Conservation (phyloP, 2,888 invertebrate species). For the Callinectes sapidus region DNA sequence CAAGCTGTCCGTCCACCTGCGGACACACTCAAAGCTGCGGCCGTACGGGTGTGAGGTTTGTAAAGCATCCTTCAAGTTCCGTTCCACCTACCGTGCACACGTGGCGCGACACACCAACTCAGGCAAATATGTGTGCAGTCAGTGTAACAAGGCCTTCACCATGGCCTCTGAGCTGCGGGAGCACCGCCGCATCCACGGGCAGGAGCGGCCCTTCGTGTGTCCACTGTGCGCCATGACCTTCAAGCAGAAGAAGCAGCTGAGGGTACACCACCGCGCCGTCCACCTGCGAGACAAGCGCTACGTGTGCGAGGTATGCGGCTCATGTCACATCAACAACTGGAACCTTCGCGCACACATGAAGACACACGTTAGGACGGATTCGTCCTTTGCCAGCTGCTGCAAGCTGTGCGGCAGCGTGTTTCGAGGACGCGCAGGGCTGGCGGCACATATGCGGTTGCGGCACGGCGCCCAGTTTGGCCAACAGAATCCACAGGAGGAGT, state of each 20-base stretch:
- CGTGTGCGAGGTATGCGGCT: constrained; percentile 54
- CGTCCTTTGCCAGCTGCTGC: constrained; percentile 38
- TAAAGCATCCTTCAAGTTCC: constrained; percentile 62
- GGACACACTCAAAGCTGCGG: constrained; percentile 66
- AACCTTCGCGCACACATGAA: constrained; percentile 59
- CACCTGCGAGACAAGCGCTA: constrained; percentile 59
- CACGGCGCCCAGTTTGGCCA: constrained; percentile 1
- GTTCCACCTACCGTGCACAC: constrained; percentile 65
- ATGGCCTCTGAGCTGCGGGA: constrained; percentile 63
- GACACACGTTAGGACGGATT: constrained; percentile 43
- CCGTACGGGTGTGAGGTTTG: constrained; percentile 62
- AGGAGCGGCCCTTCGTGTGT: constrained; percentile 54
- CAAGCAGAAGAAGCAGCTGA: constrained; percentile 62
- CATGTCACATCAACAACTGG: constrained; percentile 62
- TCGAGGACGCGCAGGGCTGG: constrained; percentile 51
- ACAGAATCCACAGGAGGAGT: neutral
- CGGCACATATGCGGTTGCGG: constrained; percentile 55
- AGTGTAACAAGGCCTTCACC: constrained; percentile 65
- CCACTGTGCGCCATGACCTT: constrained; percentile 59
- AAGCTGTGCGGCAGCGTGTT: constrained; percentile 56
- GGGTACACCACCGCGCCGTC: constrained; percentile 59
- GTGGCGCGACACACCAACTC: constrained; percentile 68
- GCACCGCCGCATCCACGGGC: constrained; percentile 61
- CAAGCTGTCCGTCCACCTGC: constrained; percentile 64
- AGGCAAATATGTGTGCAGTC: constrained; percentile 62